Evolutionary conservation across 2,888 invertebrate genomes (phyloP).

Genomic region (Diarsia rubi): DNA sequence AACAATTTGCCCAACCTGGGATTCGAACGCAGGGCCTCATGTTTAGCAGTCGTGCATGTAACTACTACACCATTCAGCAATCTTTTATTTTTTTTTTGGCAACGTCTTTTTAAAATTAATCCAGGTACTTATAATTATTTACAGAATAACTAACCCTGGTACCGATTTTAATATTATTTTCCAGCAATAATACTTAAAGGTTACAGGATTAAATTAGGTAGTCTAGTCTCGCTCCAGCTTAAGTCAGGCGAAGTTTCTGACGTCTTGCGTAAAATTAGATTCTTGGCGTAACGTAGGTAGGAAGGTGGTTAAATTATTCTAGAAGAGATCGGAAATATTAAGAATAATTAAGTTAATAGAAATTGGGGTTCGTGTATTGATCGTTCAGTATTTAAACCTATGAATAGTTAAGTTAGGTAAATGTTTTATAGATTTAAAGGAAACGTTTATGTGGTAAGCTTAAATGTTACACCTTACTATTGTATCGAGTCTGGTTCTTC

Average conservation of each 20-base stretch:
- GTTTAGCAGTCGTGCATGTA: too few relatives aligned
- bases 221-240: constrained; percentile 22
- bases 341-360: not conserved
- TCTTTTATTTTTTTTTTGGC: not conserved
- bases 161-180: constrained; percentile 6
- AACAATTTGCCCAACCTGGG: too few relatives aligned
- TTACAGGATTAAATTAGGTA: constrained; percentile 26
- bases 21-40: too few relatives aligned
- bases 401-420: not conserved
- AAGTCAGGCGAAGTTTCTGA: constrained; percentile 26
- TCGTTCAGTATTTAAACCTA: not conserved
- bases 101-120: not conserved
- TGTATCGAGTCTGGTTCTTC: too few relatives aligned
- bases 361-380: not conserved
- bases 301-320: constrained; percentile 12
- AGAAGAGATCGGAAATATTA: constrained; percentile 2
- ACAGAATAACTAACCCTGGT: not conserved
- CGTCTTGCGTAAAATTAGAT: constrained; percentile 29
- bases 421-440: not conserved
- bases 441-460: not conserved
- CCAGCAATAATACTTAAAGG: not conserved
- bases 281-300: not conserved
- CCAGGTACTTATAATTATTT: not conserved
- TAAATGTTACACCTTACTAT: too few relatives aligned
- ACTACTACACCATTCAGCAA: too few relatives aligned